Base-by-base conservation (phyloP, 1,140 invertebrate species). In the Drosophila pruinosa region DNA sequence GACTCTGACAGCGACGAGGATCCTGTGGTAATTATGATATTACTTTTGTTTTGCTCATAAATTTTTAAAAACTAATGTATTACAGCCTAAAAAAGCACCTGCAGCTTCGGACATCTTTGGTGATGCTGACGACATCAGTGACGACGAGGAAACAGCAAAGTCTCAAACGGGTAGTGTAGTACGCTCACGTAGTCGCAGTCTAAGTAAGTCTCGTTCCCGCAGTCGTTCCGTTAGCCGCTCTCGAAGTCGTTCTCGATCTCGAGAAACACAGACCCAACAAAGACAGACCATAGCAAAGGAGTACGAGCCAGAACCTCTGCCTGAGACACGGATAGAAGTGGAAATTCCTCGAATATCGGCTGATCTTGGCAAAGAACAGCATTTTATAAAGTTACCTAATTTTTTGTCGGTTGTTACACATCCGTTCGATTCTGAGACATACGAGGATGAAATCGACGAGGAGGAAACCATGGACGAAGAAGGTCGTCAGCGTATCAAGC, bases 371-470 rank as follows among this genome's bases (percentile, higher is more conserved):
- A 95, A 95, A 67, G 96, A 98, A 78, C 93, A 99, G 75, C 97
- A 99, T 91, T 99, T 99, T 91, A 97, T 99, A 0, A 98, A 98
- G 91, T 88, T 98, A 34, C 97, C 97, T 0, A 98, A 98, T 91
- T 98, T 98, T 90, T 93, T 98, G 72, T 97, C 97, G 0, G 96
- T 98, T 2, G 97, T 98, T 89, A 97, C 96, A 0, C 93, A 98
- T 74, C 98, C 98, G 0, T 99, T 99, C 91, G 98, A 99, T 92
- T 94, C 95, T 0, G 95, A 96, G 64, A 97, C 96, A 0, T 99
- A 99, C 92, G 99, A 99, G 92, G 98, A 99, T 93, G 99, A 99
- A 93, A 98, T 99, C 75, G 98, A 99, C 89, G 99, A 99, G 85
- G 98, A 99, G 91, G 98, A 99, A 92, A 97, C 98, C 0, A 92